phyloP scores from a whole-genome alignment of 2,113 vertebrate genomes.

The Pelodiscus sinensis region DNA sequence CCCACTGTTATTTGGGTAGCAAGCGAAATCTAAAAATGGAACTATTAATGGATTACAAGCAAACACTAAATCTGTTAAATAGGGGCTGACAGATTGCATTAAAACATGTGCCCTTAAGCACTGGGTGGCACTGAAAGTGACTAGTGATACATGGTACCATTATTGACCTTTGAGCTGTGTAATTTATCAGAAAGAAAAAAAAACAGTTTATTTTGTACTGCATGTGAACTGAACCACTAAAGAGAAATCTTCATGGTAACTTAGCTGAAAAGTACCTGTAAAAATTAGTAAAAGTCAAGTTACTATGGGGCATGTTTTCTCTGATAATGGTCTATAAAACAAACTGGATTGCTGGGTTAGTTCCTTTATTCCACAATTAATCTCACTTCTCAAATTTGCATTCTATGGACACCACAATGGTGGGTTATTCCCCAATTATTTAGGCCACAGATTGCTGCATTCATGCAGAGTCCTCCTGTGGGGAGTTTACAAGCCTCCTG shows the following conservation, averaged over 20 bases:
- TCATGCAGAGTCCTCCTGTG: neutral
- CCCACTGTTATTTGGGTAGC: conserved; percentile 58
- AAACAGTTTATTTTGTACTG: neutral
- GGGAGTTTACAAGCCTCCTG: no score
- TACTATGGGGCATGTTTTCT: neutral
- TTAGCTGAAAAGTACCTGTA: neutral
- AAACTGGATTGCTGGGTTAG: neutral
- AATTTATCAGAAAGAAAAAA: conserved; percentile 47
- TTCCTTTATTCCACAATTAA: neutral
- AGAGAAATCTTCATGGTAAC: conserved; percentile 3
- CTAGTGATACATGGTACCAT: conserved; percentile 65
- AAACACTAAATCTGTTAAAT: conserved; percentile 59
- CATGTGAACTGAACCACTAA: neutral
- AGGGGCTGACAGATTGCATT: conserved; percentile 68
- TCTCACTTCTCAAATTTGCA: neutral
- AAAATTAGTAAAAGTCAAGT: neutral
- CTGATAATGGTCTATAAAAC: neutral
- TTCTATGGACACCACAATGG: accelerated
- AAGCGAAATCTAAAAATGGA: conserved; percentile 68
- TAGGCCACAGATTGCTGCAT: neutral
- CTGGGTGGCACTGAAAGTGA: conserved; percentile 23
- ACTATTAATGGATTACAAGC: conserved; percentile 69
- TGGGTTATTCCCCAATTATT: neutral
- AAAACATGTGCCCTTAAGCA: conserved; percentile 54
- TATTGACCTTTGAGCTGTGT: conserved; percentile 69